Conservation (phyloP, 2,797 vertebrate species). For the Brachyrhaphis roseni region DNA sequence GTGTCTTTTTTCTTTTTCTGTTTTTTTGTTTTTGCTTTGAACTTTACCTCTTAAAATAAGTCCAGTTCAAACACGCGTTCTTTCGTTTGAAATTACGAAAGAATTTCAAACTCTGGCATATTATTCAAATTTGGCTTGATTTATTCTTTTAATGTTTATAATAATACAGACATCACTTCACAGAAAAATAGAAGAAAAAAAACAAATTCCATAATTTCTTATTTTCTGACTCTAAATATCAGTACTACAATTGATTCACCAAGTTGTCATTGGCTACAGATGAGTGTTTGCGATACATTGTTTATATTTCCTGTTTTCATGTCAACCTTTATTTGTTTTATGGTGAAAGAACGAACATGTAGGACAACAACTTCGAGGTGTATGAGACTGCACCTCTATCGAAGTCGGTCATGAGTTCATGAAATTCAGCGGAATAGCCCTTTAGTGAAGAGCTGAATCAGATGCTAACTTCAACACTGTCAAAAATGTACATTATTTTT, state of each 20-base stretch:
- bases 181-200: background rate
- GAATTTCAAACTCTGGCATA: no score
- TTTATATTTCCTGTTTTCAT: background rate
- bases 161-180: background rate
- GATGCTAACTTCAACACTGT: background rate
- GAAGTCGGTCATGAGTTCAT: background rate
- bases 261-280: background rate
- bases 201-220: background rate
- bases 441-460: background rate
- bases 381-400: background rate
- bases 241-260: background rate
- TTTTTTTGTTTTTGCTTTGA: background rate
- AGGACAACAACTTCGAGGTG: background rate
- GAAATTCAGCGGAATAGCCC: background rate
- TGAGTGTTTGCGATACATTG: background rate
- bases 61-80: background rate
- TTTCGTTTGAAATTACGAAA: no score
- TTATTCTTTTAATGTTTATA: background rate
- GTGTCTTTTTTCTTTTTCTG: background rate
- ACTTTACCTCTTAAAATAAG: background rate
- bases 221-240: background rate
- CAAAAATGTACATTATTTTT: background rate
- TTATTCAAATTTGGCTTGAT: background rate
- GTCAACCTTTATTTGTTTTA: background rate
- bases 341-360: background rate